These are phyloP conservation scores for Burhinus oedicnemus DNA, from an alignment of 2,113 vertebrate genomes.

Conservation along the genomic window DNA sequence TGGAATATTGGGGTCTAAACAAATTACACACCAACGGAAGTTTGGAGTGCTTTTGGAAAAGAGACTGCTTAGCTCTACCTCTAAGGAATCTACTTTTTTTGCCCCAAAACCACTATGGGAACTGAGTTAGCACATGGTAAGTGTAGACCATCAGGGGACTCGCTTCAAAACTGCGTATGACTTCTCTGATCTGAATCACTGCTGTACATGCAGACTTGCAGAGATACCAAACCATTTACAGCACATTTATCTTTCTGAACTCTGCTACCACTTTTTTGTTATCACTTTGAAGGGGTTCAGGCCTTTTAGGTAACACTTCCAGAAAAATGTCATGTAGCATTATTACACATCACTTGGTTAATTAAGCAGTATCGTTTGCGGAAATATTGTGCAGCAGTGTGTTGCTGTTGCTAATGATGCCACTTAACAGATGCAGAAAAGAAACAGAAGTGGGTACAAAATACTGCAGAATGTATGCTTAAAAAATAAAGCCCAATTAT, in stretches of 20 bases:
- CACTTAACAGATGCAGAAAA: not conserved
- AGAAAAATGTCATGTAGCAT: not conserved
- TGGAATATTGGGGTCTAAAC: not conserved
- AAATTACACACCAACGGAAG: not conserved
- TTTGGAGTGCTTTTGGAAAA: not conserved
- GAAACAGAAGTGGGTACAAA: not conserved
- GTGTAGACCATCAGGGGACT: not conserved
- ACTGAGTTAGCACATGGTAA: not conserved
- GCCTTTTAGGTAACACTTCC: not conserved
- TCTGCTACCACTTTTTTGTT: not conserved
- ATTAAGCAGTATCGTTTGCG: not conserved
- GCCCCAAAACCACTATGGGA: not conserved
- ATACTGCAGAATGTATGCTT: not conserved
- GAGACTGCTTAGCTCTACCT: not conserved
- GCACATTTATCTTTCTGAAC: not conserved
- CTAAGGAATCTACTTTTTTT: not conserved
- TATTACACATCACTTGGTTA: constrained; percentile 18
- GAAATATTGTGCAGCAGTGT: not conserved
- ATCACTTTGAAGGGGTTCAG: not conserved
- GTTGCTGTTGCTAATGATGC: not conserved
- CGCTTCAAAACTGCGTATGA: not conserved
- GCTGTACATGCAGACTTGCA: not conserved
- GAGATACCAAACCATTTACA: not conserved
- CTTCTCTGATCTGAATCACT: not conserved
- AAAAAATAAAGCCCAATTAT: not conserved